Percentiles rank a stretch among this genome's conserved stretches.
These are phyloP conservation scores for Saguinus oedipus DNA, from an alignment of 2,797 vertebrate genomes.

Conservation along the genomic window DNA sequence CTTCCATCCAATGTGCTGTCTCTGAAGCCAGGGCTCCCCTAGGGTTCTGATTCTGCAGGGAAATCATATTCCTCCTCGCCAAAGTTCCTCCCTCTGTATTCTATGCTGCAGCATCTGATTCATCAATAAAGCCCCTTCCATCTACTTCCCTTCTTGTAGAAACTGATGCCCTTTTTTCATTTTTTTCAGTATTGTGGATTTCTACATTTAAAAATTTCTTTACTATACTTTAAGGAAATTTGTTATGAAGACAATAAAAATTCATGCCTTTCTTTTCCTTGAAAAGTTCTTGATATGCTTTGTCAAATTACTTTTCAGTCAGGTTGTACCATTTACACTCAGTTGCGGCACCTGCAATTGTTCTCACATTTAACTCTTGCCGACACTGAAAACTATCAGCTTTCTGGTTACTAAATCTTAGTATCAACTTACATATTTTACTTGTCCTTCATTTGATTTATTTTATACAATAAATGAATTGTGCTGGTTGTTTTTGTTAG, in stretches of 20 bases:
- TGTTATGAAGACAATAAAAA: not conserved
- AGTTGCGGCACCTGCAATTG: not conserved
- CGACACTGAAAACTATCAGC: not conserved
- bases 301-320: not conserved
- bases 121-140: not conserved
- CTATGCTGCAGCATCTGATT: not conserved
- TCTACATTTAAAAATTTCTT: constrained; percentile 5
- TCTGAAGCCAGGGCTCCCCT: not conserved
- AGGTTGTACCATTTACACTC: not conserved
- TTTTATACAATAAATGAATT: constrained; percentile 19
- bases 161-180: not conserved
- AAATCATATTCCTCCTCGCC: not conserved
- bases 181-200: constrained; percentile 16
- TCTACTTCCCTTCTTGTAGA: not conserved
- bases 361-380: not conserved
- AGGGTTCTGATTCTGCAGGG: not conserved
- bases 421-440: not conserved
- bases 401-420: not conserved
- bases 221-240: not conserved
- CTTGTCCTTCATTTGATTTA: constrained; percentile 7
- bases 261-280: not conserved
- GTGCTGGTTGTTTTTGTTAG: constrained; percentile 3
- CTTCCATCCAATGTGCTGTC: not conserved
- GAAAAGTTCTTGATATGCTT: not conserved
- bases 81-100: not conserved